Percentiles rank a stretch among this genome's conserved stretches.
Conservation (phyloP, 2,888 invertebrate genomes). For the Troides helena region DNA sequence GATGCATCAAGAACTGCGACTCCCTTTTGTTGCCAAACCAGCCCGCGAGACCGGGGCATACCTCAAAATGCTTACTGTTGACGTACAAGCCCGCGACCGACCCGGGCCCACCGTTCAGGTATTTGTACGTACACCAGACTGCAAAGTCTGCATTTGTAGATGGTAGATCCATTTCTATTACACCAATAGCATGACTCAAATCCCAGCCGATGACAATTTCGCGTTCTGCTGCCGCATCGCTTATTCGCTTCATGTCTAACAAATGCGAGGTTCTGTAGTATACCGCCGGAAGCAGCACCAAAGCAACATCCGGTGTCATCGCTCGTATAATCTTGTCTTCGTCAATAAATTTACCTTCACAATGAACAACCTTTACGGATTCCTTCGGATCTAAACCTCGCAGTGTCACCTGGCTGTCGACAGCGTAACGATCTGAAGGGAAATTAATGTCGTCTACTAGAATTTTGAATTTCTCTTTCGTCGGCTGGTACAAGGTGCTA, state of each 20-base stretch:
- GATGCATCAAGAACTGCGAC: conserved; percentile 56
- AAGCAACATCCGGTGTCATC: conserved; percentile 62
- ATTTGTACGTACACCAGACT: conserved; percentile 71
- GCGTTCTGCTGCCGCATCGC: conserved; percentile 52
- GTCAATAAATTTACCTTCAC: conserved; percentile 47
- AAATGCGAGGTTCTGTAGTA: conserved; percentile 64
- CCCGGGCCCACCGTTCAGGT: conserved; percentile 68
- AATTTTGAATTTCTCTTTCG: conserved; percentile 56
- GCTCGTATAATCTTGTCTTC: conserved; percentile 61
- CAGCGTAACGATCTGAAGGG: conserved; percentile 65
- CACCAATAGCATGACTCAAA: conserved; percentile 61
- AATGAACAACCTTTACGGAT: conserved; percentile 61
- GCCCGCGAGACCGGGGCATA: conserved; percentile 58
- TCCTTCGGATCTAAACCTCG: conserved; percentile 57
- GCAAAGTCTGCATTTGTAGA: conserved; percentile 64
- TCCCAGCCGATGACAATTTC: conserved; percentile 67
- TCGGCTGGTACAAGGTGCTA: conserved; percentile 65
- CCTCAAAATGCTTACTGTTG: conserved; percentile 59
- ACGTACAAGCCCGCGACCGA: conserved; percentile 58
- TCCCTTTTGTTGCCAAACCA: conserved; percentile 64
- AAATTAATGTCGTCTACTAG: conserved; percentile 66
- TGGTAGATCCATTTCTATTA: conserved; percentile 58
- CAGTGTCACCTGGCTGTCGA: conserved; percentile 63
- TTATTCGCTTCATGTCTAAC: conserved; percentile 60
- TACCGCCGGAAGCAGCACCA: conserved; percentile 58